These are phyloP conservation scores for Venturia canescens DNA, from an alignment of 1,140 invertebrate genomes.

Conservation along the genomic window DNA sequence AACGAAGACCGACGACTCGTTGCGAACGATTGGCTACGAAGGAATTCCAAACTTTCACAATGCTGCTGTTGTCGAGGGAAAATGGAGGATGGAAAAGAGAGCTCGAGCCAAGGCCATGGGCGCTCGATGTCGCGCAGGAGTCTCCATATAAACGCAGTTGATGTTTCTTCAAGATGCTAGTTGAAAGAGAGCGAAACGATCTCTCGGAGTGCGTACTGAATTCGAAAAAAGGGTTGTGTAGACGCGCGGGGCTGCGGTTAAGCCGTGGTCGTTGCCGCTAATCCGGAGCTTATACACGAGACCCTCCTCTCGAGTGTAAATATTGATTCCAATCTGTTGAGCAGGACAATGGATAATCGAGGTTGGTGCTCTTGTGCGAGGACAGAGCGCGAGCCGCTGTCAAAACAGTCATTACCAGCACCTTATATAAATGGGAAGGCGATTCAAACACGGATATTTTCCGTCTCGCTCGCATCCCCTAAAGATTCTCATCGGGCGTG, in stretches of 20 bases:
- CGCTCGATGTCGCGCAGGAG: too few relatives aligned
- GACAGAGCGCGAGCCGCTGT: constrained; percentile 59
- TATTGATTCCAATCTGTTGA: constrained; percentile 72
- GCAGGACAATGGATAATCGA: constrained; percentile 60
- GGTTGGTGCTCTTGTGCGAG: constrained; percentile 37
- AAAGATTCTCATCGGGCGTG: not conserved
- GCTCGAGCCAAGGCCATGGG: too few relatives aligned
- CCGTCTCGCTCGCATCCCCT: not conserved
- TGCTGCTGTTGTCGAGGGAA: too few relatives aligned
- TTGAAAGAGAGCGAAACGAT: not conserved
- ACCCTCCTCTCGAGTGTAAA: constrained; percentile 65
- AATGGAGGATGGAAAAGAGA: too few relatives aligned
- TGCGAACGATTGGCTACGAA: too few relatives aligned
- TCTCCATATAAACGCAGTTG: not conserved
- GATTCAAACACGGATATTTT: not conserved
- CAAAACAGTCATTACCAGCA: constrained; percentile 69
- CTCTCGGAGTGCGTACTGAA: not conserved
- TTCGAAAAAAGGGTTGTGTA: constrained; percentile 64
- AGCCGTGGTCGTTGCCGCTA: constrained; percentile 58
- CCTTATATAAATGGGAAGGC: constrained; percentile 21
- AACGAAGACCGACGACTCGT: too few relatives aligned
- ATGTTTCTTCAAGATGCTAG: not conserved
- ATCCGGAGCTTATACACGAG: constrained; percentile 65
- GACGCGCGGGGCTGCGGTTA: constrained; percentile 44
- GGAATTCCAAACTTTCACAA: too few relatives aligned